Percentiles rank a stretch among this genome's conserved stretches.
Evolutionary conservation across 2,797 vertebrate genomes (phyloP).

Genomic region (Podarcis siculus): DNA sequence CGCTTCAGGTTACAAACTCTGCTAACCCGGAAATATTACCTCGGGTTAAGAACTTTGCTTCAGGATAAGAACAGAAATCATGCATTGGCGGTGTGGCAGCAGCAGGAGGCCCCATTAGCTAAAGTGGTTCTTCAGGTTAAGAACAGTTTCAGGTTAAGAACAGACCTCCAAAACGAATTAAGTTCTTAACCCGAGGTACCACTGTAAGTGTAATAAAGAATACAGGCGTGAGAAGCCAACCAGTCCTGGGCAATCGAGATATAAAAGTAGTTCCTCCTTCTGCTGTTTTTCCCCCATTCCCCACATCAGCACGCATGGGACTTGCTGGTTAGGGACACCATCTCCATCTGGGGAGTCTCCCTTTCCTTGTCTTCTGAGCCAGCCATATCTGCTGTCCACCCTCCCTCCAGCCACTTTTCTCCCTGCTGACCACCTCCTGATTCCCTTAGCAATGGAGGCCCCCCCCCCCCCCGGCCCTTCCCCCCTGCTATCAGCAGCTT

Average conservation of each 20-base stretch:
- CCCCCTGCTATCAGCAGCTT: background rate
- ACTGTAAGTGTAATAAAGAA: background rate
- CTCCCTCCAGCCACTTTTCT: background rate
- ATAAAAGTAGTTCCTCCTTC: background rate
- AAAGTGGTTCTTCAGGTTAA: no score
- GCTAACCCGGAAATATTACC: no score
- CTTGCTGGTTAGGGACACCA: background rate
- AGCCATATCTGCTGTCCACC: background rate
- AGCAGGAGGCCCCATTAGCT: no score
- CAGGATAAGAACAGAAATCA: no score
- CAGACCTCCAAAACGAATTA: no score
- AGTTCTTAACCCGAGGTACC: no score
- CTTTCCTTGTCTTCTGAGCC: background rate
- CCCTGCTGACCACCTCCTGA: background rate
- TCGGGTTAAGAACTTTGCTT: no score
- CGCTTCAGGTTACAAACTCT: no score
- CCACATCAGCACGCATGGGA: no score
- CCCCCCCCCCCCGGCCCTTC: background rate
- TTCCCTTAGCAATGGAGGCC: background rate
- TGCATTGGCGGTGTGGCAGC: accelerated
- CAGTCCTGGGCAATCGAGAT: background rate
- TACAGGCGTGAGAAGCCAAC: background rate
- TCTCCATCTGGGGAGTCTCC: background rate
- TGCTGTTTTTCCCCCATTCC: background rate
- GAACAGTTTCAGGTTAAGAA: no score